These are phyloP conservation scores for Pseudolaguvia tuberculata DNA, from an alignment of 2,113 vertebrate species.

Conservation along the genomic window DNA sequence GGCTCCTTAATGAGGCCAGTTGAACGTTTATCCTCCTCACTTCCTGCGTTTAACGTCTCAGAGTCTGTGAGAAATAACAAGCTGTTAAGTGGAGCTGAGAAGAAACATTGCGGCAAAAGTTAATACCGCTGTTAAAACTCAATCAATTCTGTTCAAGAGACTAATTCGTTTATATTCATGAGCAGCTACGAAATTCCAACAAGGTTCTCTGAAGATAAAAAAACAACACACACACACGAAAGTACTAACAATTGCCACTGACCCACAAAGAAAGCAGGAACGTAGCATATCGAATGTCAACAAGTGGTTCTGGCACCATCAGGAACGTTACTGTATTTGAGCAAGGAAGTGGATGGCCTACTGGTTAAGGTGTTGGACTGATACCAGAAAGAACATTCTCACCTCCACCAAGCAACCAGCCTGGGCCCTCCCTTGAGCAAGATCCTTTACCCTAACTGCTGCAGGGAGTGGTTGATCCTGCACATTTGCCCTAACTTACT, in stretches of 20 bases:
- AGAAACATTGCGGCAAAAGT: neutral
- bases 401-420: no score
- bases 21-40: neutral
- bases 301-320: no score
- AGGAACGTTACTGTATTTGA: no score
- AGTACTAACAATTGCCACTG: neutral
- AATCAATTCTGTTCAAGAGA: no score
- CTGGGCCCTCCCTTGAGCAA: no score
- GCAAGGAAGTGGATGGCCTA: no score
- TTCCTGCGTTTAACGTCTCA: neutral
- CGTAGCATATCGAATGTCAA: no score
- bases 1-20: conserved; percentile 8
- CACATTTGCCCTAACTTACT: no score
- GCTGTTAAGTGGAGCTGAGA: neutral
- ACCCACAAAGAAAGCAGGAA: neutral
- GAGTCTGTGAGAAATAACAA: neutral
- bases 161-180: neutral
- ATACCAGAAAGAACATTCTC: no score
- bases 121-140: neutral
- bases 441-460: no score
- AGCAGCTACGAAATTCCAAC: neutral
- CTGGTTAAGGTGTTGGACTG: no score
- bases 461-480: no score
- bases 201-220: neutral
- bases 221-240: neutral